Base-by-base conservation (phyloP, 2,797 vertebrate genomes). In the Naso thynnoides region DNA sequence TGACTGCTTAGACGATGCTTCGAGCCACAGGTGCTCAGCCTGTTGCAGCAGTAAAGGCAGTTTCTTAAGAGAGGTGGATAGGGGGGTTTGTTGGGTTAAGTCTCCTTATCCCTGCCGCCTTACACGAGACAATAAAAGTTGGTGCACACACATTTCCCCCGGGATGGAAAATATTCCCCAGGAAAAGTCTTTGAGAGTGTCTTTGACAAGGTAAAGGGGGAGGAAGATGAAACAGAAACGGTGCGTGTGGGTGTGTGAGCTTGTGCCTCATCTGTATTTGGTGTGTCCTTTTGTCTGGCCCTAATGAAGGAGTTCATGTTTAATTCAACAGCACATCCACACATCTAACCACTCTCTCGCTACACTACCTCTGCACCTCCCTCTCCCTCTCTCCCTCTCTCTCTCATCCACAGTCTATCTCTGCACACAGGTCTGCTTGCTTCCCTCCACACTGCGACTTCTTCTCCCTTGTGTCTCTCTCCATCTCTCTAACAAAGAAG, bases 291-390 rank as follows among this genome's bases (percentile, higher is more conserved):
- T 95, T 95, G 94, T 95, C 90, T 90, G 90, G 89, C 89, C 80
- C 91, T 94, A 91, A 92, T 90, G 92, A 95, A 95, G 84, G 79
- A 86, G 79, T 81, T 93, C 92, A 95, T 95, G 92, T 96, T 96
- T 96, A 96, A 96, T 96, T 95, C 95, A 96, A 92, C 85, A 92
- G 86, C 76, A 81, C 81, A 79, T 83, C 56, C 79, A 86, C 79
- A 86, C 75, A 76, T 89, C 83, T 78, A 81, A 87, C 86, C 74
- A 76, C 76, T 86, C 77, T 81, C 62, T 58, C 29, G 18, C 76
- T 61, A 16, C 81, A 73, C 76, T 60, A 52, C 50, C 76, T 80
- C 71, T 65, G 44, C 54, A 73, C 63, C 81, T 77, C 70, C 58
- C 70, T 64, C 49, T 63, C 79, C 74, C 83, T 88, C 79, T 75